Evolutionary conservation across 2,888 invertebrate species (phyloP).

Genomic region (Aspidapion aeneum): DNA sequence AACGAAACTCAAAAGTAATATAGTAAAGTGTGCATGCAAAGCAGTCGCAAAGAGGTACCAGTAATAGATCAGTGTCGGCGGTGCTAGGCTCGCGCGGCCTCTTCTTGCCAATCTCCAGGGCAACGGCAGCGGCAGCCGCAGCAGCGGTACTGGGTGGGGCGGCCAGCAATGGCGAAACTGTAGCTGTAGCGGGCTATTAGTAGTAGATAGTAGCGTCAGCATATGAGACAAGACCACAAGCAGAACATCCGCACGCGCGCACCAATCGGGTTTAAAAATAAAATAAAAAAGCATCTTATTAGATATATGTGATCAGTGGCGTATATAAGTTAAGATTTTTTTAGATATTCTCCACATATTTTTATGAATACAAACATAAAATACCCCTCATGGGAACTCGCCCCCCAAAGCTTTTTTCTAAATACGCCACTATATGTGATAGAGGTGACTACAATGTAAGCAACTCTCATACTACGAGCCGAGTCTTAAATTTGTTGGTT

Average conservation of each 20-base stretch:
- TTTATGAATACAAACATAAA: too few species aligned
- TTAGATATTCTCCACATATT: too few species aligned
- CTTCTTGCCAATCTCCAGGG: slow-evolving; percentile 93
- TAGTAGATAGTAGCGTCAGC: slow-evolving; percentile 41
- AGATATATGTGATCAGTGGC: too few species aligned
- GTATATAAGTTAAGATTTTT: too few species aligned
- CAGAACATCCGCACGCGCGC: slow-evolving; percentile 45
- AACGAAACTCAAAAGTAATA: slow-evolving; percentile 11
- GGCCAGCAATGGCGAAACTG: slow-evolving; percentile 61
- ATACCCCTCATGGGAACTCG: too few species aligned
- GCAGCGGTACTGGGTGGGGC: slow-evolving; percentile 50
- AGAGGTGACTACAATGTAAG: too few species aligned
- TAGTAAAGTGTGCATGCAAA: slow-evolving; percentile 24
- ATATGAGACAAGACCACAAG: slow-evolving; percentile 51
- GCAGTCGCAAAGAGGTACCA: slow-evolving; percentile 68
- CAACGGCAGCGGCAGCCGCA: slow-evolving; percentile 56
- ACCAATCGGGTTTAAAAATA: slow-evolving; percentile 44
- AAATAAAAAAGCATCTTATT: slow-evolving; percentile 50
- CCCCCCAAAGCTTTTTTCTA: too few species aligned
- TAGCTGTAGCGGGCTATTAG: slow-evolving; percentile 54
- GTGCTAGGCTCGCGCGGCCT: slow-evolving; percentile 76
- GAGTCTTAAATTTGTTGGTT: too few species aligned
- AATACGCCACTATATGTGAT: background rate
- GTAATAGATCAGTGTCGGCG: slow-evolving; percentile 86
- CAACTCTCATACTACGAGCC: too few species aligned